Evolutionary conservation across 2,797 vertebrate species (phyloP), one percentile per base, ranked within the genome.

Genomic region (Poeciliopsis paucimaculata): DNA sequence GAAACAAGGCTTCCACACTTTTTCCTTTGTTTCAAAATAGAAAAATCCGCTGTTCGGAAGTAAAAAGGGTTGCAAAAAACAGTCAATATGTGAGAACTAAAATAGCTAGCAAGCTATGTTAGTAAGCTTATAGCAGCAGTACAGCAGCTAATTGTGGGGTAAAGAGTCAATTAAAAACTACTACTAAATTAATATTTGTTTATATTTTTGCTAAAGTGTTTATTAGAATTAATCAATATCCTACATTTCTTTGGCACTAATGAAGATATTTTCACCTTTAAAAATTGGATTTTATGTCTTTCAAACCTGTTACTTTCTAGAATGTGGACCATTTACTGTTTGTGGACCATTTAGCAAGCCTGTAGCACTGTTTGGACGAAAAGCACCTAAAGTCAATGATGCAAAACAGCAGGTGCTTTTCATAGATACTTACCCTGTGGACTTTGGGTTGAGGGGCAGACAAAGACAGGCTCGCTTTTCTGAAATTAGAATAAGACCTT

Each of bases 401-500:
- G 64, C 72, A 73, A 45, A 28, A 9, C 57, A 73, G 78, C 73
- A 51, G 51, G 49, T 71, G 1, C 28, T 39, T 39, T 53, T 53
- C 47, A 39, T 9, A 13, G 71, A 88, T 81, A 93, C 94, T 92
- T 90, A 96, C 96, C 95, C 95, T 81, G 94, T 89, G 84, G 95
- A 90, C 90, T 95, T 96, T 77, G 93, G 81, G 83, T 94, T 91
- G 88, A 96, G 95, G 43, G 96, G 95, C 91, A 96, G 94, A 89
- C 95, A 95, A 78, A 96, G 95, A 91, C 94, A 95, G 91, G 93
- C 88, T 77, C 93, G 93, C 87, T 96, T 96, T 80, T 95, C 96
- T 96, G 94, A 77, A 95, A 94, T 72, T 77, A 93, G 77, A 92
- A 87, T 2, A 72, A 83, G 82, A 82, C 72, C 36, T 28, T 53